These are phyloP conservation scores for Dromius quadrimaculatus DNA, from an alignment of 2,888 invertebrate species.

Conservation along the genomic window DNA sequence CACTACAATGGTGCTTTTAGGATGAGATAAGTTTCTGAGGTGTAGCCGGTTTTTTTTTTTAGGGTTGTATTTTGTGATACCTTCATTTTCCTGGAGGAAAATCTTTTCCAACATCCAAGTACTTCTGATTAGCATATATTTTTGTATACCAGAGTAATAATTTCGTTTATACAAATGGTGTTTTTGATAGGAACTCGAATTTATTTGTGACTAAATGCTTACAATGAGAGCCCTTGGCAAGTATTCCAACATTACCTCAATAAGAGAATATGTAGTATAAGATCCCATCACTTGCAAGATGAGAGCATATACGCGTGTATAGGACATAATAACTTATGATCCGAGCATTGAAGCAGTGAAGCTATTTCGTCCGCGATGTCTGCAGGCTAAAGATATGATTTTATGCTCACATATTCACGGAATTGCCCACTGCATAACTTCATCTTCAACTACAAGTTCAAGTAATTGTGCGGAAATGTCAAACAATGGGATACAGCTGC, in stretches of 20 bases:
- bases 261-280: constrained; percentile 20
- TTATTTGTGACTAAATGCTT: too few species aligned
- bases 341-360: constrained; percentile 9
- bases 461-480: neutral
- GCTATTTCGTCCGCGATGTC: constrained; percentile 20
- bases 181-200: too few species aligned
- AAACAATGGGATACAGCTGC: neutral
- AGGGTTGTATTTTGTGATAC: too few species aligned
- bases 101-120: too few species aligned
- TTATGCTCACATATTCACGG: constrained; percentile 30
- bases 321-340: constrained; percentile 38
- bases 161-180: too few species aligned
- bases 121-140: too few species aligned
- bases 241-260: constrained; percentile 22
- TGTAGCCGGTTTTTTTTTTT: too few species aligned
- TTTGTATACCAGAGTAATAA: too few species aligned
- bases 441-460: neutral
- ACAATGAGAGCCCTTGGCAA: neutral
- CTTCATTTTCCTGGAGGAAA: too few species aligned
- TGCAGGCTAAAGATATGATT: constrained; percentile 42
- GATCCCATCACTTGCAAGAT: constrained; percentile 9
- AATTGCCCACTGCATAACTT: constrained; percentile 21
- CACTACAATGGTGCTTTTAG: too few species aligned
- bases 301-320: constrained; percentile 16
- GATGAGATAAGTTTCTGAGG: too few species aligned